Evolutionary conservation across 1,140 invertebrate species (phyloP).

Genomic region (Drosophila bipectinata): DNA sequence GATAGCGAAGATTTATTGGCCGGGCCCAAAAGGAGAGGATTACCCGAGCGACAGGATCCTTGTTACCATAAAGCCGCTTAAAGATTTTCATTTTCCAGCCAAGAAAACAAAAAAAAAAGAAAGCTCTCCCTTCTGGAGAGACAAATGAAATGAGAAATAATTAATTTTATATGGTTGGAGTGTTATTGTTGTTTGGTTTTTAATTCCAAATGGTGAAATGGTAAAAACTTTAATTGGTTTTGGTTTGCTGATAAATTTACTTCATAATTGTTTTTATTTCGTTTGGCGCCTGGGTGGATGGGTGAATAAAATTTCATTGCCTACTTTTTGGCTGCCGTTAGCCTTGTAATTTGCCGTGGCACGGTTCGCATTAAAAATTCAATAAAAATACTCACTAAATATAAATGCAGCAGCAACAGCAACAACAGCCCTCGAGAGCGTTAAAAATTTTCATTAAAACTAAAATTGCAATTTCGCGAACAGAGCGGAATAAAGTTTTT

Average conservation of each 20-base stretch:
- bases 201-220: constrained; percentile 25
- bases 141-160: constrained; percentile 51
- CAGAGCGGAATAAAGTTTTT: constrained; percentile 23
- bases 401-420: constrained; percentile 43
- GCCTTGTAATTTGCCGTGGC: constrained; percentile 26
- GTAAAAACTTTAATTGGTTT: constrained; percentile 43
- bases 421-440: constrained; percentile 16
- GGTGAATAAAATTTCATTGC: constrained; percentile 46
- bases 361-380: constrained; percentile 55
- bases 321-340: constrained; percentile 35
- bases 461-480: constrained; percentile 62
- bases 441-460: constrained; percentile 70
- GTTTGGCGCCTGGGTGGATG: background rate
- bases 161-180: constrained; percentile 41
- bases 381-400: constrained; percentile 65
- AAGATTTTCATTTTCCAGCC: constrained; percentile 59
- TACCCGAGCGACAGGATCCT: constrained; percentile 56
- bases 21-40: constrained; percentile 48
- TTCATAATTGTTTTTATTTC: constrained; percentile 41
- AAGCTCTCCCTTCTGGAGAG: constrained; percentile 7
- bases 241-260: constrained; percentile 35
- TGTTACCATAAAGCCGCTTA: constrained; percentile 69
- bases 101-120: constrained; percentile 8
- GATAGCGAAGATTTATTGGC: constrained; percentile 45
- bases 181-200: constrained; percentile 42